Evolutionary conservation across 92 coral and sea anemone genomes (phyloP).

Genomic region (Phenganax subtilis): DNA sequence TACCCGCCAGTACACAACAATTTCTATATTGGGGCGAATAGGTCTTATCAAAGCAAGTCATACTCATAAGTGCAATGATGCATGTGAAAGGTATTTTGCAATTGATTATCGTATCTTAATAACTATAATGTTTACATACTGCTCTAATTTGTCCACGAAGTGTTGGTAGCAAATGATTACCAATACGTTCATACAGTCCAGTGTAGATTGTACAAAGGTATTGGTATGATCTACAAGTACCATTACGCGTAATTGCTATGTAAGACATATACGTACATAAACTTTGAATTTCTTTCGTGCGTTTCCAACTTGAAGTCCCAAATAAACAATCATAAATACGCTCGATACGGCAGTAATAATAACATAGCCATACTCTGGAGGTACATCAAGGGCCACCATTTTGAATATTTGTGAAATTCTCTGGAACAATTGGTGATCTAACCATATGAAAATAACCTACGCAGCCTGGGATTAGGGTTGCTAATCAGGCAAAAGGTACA

Average conservation of each 20-base stretch:
- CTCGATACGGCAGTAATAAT: constrained; percentile 81
- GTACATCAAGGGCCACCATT: constrained; percentile 57
- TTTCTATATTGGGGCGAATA: too few species aligned
- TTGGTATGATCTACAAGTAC: not conserved
- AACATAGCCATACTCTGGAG: constrained; percentile 82
- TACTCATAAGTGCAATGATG: not conserved
- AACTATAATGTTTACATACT: not conserved
- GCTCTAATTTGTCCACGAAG: not conserved
- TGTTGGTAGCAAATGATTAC: too few species aligned
- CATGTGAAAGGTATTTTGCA: not conserved
- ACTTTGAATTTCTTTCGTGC: constrained; percentile 83
- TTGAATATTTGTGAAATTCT: not conserved
- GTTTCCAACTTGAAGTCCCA: constrained; percentile 70
- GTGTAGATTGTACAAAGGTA: not conserved
- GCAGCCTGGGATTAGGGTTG: too few species aligned
- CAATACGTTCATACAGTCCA: not conserved
- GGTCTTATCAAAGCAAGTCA: too few species aligned
- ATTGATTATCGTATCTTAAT: too few species aligned
- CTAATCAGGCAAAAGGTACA: too few species aligned
- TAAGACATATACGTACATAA: constrained; percentile 36
- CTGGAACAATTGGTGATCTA: too few species aligned
- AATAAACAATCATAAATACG: constrained; percentile 67
- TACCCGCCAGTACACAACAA: too few species aligned
- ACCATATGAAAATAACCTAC: too few species aligned
- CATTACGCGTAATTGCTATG: too few species aligned